Evolutionary conservation across 2,113 vertebrate species (phyloP).

Genomic region (Syngnathoides biaculeatus): DNA sequence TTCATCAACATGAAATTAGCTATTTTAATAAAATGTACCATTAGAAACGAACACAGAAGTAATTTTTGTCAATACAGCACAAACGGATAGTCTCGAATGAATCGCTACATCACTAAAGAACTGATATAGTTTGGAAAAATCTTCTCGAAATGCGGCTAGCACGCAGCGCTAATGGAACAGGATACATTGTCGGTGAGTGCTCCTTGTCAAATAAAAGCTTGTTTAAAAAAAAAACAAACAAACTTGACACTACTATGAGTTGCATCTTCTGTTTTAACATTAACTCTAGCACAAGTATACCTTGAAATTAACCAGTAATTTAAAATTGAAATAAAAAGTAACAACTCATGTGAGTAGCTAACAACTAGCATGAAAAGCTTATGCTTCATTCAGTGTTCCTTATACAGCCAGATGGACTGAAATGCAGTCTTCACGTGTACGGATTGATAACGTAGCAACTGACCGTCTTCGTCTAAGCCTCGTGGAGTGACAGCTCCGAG

Average conservation of each 20-base stretch:
- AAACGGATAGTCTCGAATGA: too few species aligned
- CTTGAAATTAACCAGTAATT: background rate
- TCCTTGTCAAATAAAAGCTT: background rate
- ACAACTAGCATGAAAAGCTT: background rate
- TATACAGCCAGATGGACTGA: background rate
- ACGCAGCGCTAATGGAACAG: background rate
- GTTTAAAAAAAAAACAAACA: background rate
- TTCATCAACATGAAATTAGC: background rate
- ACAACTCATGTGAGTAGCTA: too few species aligned
- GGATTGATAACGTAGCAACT: background rate
- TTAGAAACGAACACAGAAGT: background rate
- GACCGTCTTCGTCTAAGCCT: background rate
- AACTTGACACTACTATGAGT: background rate
- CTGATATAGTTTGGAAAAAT: too few species aligned
- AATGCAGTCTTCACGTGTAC: background rate
- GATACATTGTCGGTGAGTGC: background rate
- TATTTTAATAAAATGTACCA: background rate
- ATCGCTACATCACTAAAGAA: too few species aligned
- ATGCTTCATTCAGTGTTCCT: background rate
- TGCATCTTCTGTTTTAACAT: background rate
- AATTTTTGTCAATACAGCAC: too few species aligned
- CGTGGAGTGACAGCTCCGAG: constrained; percentile 29
- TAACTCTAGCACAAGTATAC: background rate
- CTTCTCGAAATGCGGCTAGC: background rate
- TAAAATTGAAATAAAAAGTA: too few species aligned